phyloP scores from a whole-genome alignment of 2,113 vertebrate species.

The Sylvietta virens region DNA sequence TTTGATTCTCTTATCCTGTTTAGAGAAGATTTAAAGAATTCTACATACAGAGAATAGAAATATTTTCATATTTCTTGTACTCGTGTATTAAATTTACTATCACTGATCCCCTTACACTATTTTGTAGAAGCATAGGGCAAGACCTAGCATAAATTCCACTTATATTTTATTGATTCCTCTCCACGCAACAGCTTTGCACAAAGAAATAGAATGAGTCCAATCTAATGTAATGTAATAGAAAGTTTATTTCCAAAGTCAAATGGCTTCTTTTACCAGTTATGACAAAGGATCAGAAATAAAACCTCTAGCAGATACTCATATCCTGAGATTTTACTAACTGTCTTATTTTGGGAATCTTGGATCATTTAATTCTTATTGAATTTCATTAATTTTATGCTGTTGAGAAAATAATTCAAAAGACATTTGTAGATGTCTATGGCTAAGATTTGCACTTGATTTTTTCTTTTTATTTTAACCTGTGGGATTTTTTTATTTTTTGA shows the following conservation, averaged over 20 bases:
- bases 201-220: not conserved
- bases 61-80: not conserved
- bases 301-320: not conserved
- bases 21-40: not conserved
- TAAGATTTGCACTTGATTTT: not conserved
- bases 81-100: not conserved
- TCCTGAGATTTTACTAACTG: not conserved
- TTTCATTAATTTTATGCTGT: not conserved
- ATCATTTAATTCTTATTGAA: not conserved
- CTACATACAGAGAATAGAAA: not conserved
- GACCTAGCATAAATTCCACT: not conserved
- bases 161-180: not conserved
- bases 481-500: not conserved
- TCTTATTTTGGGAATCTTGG: not conserved
- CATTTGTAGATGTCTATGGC: not conserved
- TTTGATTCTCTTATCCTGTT: not conserved
- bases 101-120: not conserved
- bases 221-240: not conserved
- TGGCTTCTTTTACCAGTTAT: not conserved
- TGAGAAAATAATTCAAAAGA: not conserved
- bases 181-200: not conserved
- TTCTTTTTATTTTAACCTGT: not conserved
- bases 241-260: not conserved
- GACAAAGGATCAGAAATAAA: not conserved
- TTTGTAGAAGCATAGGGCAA: not conserved